Evolutionary conservation across 2,113 vertebrate genomes (phyloP), one percentile per base, ranked within the genome.

Genomic region (Ranitomeya imitator): DNA sequence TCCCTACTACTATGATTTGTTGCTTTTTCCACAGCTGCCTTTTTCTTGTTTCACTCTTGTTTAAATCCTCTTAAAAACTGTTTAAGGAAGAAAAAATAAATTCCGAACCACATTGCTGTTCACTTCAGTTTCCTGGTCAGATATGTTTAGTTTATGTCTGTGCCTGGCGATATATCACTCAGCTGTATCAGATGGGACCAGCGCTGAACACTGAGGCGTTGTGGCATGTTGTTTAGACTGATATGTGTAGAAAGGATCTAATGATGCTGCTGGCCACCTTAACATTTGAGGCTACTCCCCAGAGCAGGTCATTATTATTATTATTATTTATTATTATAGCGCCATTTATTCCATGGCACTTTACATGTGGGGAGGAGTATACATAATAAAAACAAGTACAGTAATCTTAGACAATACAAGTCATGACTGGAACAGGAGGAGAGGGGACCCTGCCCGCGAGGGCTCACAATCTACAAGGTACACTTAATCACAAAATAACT

Each of bases 1-100:
- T 83, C 65, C 79, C 88, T 21, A 26, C 86, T 86, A 78, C 23
- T 9, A 26, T 15, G 91, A 92, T 92, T 91, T 91, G 93, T 92
- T 90, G 0, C 26, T 65, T 92, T 95, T 92, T 90, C 92, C 92
- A 82, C 90, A 90, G 91, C 86, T 91, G 90, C 91, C 93, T 65
- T 59, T 60, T 91, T 90, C 90, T 80, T 89, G 88, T 90, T 89
- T 91, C 86, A 86, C 90, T 80, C 86, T 37, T 80, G 89, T n/a
- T 60, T 91, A 90, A 89, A 93, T 91, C 88, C 81, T 7, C 88
- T 91, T 90, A 91, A 92, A 92, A 90, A 89, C 92, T 74, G 85
- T 59, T n/a, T 85, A 93, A 90, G 92, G 90, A 90, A 89, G 89
- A 90, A 73, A 84, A 51, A 90, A 86, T 90, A 91, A 85, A 89